These are phyloP conservation scores for Anas bernieri DNA, from an alignment of 2,797 vertebrate species.

Conservation along the genomic window DNA sequence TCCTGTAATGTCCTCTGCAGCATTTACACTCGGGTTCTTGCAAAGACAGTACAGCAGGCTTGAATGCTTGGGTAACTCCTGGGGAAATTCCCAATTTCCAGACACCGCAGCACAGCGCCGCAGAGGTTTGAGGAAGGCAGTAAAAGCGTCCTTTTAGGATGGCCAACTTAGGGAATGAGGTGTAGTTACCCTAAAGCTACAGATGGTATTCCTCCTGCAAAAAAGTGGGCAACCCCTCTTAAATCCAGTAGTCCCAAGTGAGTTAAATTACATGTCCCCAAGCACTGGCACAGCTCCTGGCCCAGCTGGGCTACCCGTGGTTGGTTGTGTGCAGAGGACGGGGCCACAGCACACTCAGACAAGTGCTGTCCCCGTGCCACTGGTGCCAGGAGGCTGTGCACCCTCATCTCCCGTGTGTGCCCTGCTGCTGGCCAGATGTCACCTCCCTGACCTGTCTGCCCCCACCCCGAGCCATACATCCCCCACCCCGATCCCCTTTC, in stretches of 20 bases:
- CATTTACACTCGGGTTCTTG: neutral
- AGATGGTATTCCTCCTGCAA: neutral
- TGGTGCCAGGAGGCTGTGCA: neutral
- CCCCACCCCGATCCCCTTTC: neutral
- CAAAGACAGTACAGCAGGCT: neutral
- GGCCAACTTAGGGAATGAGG: neutral
- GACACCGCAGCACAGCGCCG: neutral
- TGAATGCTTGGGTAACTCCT: neutral
- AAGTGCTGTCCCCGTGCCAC: neutral
- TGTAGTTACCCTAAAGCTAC: neutral
- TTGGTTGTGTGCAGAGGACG: neutral
- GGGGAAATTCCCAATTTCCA: neutral
- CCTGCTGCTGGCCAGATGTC: neutral
- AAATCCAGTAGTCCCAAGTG: neutral
- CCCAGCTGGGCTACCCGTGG: neutral
- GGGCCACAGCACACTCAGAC: accelerated
- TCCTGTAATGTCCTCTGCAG: neutral
- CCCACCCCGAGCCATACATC: neutral
- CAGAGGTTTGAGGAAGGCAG: neutral
- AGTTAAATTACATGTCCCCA: neutral
- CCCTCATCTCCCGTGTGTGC: neutral
- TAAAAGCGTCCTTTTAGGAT: neutral
- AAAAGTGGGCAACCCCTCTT: neutral
- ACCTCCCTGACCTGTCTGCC: neutral
- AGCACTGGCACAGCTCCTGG: neutral